These are phyloP conservation scores for Bergia sp. DNA, from an alignment of 92 coral and sea anemone genomes.

Conservation along the genomic window DNA sequence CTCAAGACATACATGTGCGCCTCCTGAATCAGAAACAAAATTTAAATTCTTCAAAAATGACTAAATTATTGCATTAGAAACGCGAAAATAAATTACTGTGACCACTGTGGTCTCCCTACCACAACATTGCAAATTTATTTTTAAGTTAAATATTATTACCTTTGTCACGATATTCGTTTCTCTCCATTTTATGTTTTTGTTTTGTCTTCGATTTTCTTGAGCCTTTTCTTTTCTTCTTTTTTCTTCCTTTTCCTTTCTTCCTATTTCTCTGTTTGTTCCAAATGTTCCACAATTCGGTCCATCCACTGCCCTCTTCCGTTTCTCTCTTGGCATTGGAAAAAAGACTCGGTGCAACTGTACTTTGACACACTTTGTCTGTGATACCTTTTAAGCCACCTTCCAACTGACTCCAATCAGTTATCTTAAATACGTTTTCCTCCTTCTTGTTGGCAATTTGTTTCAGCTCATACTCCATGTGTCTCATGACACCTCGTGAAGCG, in stretches of 20 bases:
- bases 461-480: background rate
- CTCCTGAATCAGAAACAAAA: too few relatives aligned
- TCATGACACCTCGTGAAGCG: background rate
- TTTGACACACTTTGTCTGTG: background rate
- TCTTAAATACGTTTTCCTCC: constrained; percentile 14
- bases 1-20: too few relatives aligned
- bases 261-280: background rate
- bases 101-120: too few relatives aligned
- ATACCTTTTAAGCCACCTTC: constrained; percentile 18
- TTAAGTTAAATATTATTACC: too few relatives aligned
- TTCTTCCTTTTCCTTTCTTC: background rate
- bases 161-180: too few relatives aligned
- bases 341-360: background rate
- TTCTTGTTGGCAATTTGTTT: constrained; percentile 4
- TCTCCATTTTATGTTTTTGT: background rate
- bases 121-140: too few relatives aligned
- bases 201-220: background rate
- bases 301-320: background rate
- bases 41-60: too few relatives aligned
- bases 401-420: constrained; percentile 24
- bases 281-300: background rate
- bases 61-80: too few relatives aligned
- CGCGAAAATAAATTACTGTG: too few relatives aligned
- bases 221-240: background rate
- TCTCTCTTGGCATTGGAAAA: background rate